These are phyloP conservation scores for Eulemur albifrons DNA, from an alignment of 2,797 vertebrate species.

Conservation along the genomic window DNA sequence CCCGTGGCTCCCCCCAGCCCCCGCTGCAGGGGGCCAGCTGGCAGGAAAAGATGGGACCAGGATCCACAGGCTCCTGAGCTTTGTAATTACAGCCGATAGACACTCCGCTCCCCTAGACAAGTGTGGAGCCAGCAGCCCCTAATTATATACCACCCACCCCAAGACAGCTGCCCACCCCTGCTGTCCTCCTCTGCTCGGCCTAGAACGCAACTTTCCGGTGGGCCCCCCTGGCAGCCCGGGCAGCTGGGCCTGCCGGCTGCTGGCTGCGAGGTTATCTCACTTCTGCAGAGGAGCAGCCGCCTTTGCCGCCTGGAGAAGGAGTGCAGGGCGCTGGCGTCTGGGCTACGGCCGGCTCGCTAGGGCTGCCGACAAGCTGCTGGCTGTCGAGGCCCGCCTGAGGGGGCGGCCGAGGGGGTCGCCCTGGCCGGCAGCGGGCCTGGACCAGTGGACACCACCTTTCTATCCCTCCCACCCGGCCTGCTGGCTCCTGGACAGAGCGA, in stretches of 20 bases:
- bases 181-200: slow-evolving; percentile 50
- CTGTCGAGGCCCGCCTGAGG: not conserved
- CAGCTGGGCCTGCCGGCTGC: not conserved
- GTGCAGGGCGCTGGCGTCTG: not conserved
- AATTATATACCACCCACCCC: slow-evolving; percentile 66
- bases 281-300: not conserved
- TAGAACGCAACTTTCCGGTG: slow-evolving; percentile 50
- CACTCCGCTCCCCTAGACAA: slow-evolving; percentile 25
- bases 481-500: not conserved
- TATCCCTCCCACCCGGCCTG: not conserved
- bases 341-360: not conserved
- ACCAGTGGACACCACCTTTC: not conserved
- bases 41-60: not conserved
- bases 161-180: slow-evolving; percentile 62
- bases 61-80: not conserved
- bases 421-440: not conserved
- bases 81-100: slow-evolving; percentile 63
- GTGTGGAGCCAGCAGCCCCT: slow-evolving; percentile 51
- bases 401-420: not conserved
- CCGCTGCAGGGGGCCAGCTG: slow-evolving; percentile 25
- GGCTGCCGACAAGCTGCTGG: not conserved
- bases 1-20: not conserved
- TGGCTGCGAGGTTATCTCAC: not conserved
- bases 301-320: not conserved
- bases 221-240: not conserved